Evolutionary conservation across 2,797 vertebrate species (phyloP).

Genomic region (Psittacula derbiana): DNA sequence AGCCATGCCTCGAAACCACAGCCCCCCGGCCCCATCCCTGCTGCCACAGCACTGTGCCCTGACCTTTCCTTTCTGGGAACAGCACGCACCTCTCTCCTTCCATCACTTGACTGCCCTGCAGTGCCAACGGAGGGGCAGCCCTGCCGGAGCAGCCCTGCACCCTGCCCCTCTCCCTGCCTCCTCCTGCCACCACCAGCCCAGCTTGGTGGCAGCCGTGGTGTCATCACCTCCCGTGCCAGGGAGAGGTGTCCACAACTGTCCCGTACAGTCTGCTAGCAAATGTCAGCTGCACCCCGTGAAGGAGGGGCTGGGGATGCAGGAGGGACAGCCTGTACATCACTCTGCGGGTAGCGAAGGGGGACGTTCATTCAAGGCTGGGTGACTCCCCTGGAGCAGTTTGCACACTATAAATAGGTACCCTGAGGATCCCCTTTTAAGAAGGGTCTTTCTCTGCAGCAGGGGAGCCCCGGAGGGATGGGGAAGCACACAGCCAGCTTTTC

Average conservation of each 20-base stretch:
- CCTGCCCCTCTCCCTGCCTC: neutral
- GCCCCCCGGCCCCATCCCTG: neutral
- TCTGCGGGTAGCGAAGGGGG: neutral
- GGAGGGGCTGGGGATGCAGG: neutral
- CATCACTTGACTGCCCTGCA: neutral
- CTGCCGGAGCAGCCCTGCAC: neutral
- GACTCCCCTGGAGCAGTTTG: neutral
- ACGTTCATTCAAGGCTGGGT: neutral
- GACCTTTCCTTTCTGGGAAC: constrained; percentile 1
- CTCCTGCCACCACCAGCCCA: neutral
- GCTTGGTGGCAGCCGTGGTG: neutral
- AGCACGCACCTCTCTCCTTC: neutral
- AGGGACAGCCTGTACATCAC: neutral
- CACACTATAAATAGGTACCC: neutral
- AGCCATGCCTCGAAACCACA: neutral
- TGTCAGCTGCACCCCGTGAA: neutral
- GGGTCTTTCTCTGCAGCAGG: neutral
- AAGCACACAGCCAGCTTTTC: neutral
- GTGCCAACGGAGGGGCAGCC: neutral
- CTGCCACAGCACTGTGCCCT: neutral
- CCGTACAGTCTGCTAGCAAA: neutral
- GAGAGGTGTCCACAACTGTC: neutral
- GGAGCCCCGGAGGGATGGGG: neutral
- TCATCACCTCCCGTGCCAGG: neutral
- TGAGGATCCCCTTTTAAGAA: neutral